Percentiles rank a stretch among this genome's conserved stretches.
phyloP scores from a whole-genome alignment of 1,140 invertebrate species.

The Maconellicoccus hirsutus region DNA sequence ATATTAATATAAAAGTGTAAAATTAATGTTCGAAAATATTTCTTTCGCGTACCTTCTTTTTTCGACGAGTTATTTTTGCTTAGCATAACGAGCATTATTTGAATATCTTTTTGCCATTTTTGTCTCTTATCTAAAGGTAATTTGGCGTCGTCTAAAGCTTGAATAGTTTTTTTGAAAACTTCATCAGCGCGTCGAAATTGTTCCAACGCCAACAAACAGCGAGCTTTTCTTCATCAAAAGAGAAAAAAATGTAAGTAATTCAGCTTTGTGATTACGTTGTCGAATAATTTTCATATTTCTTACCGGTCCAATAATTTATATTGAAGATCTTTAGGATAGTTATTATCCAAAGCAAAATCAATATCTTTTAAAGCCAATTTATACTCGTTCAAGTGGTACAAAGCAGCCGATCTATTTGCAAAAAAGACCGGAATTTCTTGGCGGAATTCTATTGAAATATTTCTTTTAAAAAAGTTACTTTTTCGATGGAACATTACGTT shows the following conservation, averaged over 20 bases:
- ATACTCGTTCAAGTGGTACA: conserved; percentile 65
- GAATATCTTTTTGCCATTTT: conserved; percentile 52
- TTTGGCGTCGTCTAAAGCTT: conserved; percentile 48
- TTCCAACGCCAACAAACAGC: conserved; percentile 61
- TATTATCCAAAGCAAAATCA: conserved; percentile 48
- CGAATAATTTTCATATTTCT: too few species aligned
- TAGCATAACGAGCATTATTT: conserved; percentile 58
- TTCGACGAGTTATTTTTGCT: conserved; percentile 34
- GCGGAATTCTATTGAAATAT: conserved; percentile 16
- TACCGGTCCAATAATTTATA: conserved; percentile 67
- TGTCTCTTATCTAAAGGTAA: conserved; percentile 50
- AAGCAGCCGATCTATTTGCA: conserved; percentile 76
- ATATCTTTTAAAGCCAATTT: conserved; percentile 56
- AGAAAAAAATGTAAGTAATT: conserved; percentile 24
- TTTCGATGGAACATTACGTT: neutral
- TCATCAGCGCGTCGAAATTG: conserved; percentile 51
- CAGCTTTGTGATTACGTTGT: too few species aligned
- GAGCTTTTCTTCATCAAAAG: conserved; percentile 42
- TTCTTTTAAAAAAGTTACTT: neutral
- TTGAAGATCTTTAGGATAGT: conserved; percentile 60
- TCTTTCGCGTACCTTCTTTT: neutral
- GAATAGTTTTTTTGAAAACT: conserved; percentile 51
- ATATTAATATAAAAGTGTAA: too few species aligned
- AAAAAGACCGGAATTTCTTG: conserved; percentile 56
- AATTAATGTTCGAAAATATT: neutral